Base-by-base conservation (phyloP, 2,113 vertebrate species). In the Pterocles burchelli region DNA sequence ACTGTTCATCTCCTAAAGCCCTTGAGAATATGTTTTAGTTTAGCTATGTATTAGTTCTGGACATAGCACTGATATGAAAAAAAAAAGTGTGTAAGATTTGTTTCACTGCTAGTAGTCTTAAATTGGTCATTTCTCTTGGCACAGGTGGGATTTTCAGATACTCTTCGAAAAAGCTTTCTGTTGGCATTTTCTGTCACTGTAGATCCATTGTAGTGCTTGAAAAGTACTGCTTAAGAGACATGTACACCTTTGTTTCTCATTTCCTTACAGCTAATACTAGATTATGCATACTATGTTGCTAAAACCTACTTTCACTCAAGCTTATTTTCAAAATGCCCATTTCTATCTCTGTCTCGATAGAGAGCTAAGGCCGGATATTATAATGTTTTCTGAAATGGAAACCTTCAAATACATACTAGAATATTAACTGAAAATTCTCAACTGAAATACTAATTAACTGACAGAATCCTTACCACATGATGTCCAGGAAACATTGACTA, bases 391-490 rank as follows among this genome's bases (percentile, higher is more conserved):
- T 76, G 5, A 52, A 46, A 14, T 61, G 17, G 73, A 92, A 86
- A 43, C 14, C 22, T 73, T 76, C 36, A 68, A 61, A 54, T 46
- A 43, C 48, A 48, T 85, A 8, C 14, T 41, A 25, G 22, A 68
- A 59, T 54, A 80, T 68, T 33, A 83, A 57, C 21, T 36, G 45
- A 80, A 77, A 88, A 54, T 66, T 62, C 49, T 86, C 21, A 77
- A 5, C 14, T 61, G 31, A 68, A 86, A 54, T 80, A 13, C 17
- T 29, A n/a, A 43, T 66, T 76, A 63, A 52, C 15, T 14, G 41
- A 26, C 38, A 74, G 34, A 63, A 59, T 28, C 0, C 0, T 58
- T 86, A 13, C 11, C 7, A 51, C 3, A 28, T n/a, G 41, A 22
- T 3, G 8, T 62, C 34, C 15, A 74, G 86, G 34, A 43, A 34